These are phyloP conservation scores for Acanthisitta chloris DNA, from an alignment of 2,113 vertebrate species.

Conservation along the genomic window DNA sequence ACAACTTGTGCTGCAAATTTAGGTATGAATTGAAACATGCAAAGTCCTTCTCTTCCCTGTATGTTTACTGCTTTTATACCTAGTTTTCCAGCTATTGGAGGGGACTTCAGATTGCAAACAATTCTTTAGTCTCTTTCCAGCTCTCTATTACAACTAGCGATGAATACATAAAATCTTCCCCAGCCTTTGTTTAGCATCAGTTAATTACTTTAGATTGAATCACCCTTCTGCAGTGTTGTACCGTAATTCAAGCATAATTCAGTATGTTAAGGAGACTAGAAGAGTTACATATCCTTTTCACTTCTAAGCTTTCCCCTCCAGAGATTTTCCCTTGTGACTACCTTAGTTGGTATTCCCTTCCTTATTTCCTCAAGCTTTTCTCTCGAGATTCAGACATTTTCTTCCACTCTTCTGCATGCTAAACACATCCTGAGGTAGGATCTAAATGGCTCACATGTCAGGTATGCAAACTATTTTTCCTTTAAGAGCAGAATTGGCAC, in stretches of 20 bases:
- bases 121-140: background rate
- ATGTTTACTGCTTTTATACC: background rate
- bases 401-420: background rate
- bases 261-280: background rate
- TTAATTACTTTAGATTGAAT: background rate
- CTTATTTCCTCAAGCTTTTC: background rate
- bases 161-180: background rate
- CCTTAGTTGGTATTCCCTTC: conserved; percentile 10
- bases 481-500: background rate
- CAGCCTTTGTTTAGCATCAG: background rate
- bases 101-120: background rate
- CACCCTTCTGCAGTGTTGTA: background rate
- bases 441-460: conserved; percentile 13
- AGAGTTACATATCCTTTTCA: background rate
- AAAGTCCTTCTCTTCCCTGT: background rate
- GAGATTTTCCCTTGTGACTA: background rate
- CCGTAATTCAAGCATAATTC: background rate
- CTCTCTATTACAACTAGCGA: background rate
- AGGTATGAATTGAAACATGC: background rate
- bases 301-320: background rate
- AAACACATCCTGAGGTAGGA: background rate
- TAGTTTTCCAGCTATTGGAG: background rate
- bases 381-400: background rate
- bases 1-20: background rate
- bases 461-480: conserved; percentile 3